Evolutionary conservation across 2,888 invertebrate genomes (phyloP), one percentile per base, ranked within the genome.

Genomic region (Drosophila neotestacea): DNA sequence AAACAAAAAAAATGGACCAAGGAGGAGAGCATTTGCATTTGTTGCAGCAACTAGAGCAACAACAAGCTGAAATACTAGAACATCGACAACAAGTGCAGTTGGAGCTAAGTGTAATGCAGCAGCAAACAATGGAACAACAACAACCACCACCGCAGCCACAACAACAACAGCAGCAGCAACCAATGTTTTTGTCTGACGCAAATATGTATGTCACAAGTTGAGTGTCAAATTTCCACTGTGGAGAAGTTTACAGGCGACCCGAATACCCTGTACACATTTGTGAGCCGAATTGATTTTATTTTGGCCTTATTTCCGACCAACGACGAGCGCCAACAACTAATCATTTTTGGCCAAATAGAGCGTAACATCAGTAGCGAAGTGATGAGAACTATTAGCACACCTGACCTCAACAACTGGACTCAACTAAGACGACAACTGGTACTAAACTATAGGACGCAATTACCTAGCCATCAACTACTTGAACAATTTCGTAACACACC

Each of bases 401-500:
- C 30, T 30, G 30, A 30, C 30, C 30, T 30, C 30, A 30, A 30
- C 30, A 30, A 30, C 30, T 34, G 34, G 34, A 34, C 9, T 9
- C 1, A 5, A 34, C 34, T 34, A 6, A 39, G 38, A 9, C n/a
- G 4, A 6, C 51, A 51, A 11, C 51, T 51, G 6, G 34, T 51
- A 7, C 39, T 52, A 1, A 54, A 54, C 9, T 54, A 54, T 28
- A 41, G 32, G 30, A 9, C 54, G 4, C 38, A 52, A 27, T 1
- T n/a, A 9, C 52, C 11, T 3, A 54, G 32, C 13, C 54, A 54
- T 42, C 54, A 42, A 30, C 30, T 42, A 16, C 10, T 54, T 7
- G 42, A 54, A 13, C 32, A 30, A 10, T 41, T 54, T n/a, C 39
- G 52, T 1, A 51, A 51, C 28, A 39, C 39, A 10, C 39, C 22